Evolutionary conservation across 2,888 invertebrate species (phyloP).

Genomic region (Eilema caniola): DNA sequence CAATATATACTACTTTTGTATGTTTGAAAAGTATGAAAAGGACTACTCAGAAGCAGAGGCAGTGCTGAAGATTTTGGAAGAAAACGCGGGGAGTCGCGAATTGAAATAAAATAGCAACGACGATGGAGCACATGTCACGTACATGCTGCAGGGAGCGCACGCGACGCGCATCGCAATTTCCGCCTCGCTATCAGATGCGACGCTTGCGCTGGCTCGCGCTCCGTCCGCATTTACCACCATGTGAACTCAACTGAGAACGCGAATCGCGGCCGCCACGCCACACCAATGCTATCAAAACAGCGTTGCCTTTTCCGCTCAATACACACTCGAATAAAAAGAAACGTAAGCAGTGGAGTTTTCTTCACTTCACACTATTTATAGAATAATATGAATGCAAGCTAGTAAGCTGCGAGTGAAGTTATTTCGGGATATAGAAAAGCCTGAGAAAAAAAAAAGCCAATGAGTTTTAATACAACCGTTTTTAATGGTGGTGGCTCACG

Average conservation of each 20-base stretch:
- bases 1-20: neutral
- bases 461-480: neutral
- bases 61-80: conserved; percentile 60
- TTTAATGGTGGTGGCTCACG: neutral
- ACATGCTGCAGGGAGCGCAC: conserved; percentile 77
- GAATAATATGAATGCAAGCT: neutral
- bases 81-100: conserved; percentile 62
- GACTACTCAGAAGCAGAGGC: conserved; percentile 17
- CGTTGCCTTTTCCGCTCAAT: conserved; percentile 55
- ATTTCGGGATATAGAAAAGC: neutral
- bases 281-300: conserved; percentile 40
- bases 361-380: neutral
- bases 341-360: conserved; percentile 22
- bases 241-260: conserved; percentile 67
- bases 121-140: conserved; percentile 77
- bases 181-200: conserved; percentile 80
- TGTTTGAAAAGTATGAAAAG: conserved; percentile 18
- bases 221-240: conserved; percentile 52
- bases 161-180: conserved; percentile 83
- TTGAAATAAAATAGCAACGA: conserved; percentile 73
- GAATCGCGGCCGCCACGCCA: conserved; percentile 30
- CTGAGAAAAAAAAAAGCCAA: too few relatives aligned
- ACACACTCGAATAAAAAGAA: conserved; percentile 44
- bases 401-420: neutral
- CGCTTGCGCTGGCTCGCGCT: conserved; percentile 66